These are phyloP conservation scores for Ceratosolen fusciceps DNA, from an alignment of 1,140 invertebrate genomes.

Conservation along the genomic window DNA sequence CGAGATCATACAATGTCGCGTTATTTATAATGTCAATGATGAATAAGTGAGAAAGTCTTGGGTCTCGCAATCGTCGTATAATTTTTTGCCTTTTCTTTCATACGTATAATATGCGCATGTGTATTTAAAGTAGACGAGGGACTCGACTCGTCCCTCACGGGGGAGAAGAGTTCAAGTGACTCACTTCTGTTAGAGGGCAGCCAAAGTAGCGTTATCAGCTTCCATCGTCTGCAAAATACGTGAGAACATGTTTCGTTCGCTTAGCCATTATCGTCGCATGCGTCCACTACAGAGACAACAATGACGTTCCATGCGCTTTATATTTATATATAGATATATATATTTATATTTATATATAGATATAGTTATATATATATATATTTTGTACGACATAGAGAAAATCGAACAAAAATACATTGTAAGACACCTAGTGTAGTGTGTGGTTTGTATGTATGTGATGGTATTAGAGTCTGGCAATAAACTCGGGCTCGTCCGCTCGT, in stretches of 20 bases:
- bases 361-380: no score
- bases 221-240: slow-evolving; percentile 70
- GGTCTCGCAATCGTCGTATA: slow-evolving; percentile 40
- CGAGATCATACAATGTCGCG: no score
- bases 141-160: slow-evolving; percentile 22
- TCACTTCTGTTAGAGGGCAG: slow-evolving; percentile 71
- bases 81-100: no score
- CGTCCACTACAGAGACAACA: slow-evolving; percentile 49
- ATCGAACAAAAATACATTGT: slow-evolving; percentile 33
- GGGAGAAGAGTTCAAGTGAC: slow-evolving; percentile 53
- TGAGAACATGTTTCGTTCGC: slow-evolving; percentile 53
- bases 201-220: slow-evolving; percentile 70
- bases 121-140: no score
- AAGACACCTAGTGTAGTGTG: slow-evolving; percentile 43
- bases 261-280: slow-evolving; percentile 37
- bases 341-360: no score
- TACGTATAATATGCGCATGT: no score
- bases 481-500: not conserved
- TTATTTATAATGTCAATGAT: no score
- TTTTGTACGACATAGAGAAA: slow-evolving; percentile 41
- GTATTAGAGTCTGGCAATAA: not conserved
- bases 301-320: slow-evolving; percentile 47
- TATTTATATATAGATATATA: no score
- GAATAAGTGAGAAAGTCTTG: slow-evolving; percentile 14
- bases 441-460: slow-evolving; percentile 8